phyloP scores from a whole-genome alignment of 1,140 invertebrate genomes.

The Aphelinus atriplicis region DNA sequence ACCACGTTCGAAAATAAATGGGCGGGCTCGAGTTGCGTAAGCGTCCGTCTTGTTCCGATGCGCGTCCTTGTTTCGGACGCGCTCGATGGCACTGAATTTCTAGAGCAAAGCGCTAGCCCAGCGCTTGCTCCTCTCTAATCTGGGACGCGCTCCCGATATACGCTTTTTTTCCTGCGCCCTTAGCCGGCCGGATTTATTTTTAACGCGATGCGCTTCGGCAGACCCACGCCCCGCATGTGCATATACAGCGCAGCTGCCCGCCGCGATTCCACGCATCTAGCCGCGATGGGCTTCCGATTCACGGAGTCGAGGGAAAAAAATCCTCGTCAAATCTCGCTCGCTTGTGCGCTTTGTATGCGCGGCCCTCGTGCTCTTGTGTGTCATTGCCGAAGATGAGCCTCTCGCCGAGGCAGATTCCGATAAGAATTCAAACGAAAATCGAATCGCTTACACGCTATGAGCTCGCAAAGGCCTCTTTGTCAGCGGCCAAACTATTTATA shows the following conservation, averaged over 20 bases:
- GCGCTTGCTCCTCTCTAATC: constrained; percentile 17
- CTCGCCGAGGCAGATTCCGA: too few species aligned
- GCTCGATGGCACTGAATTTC: constrained; percentile 38
- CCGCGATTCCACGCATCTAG: too few species aligned
- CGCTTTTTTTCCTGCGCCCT: constrained; percentile 6
- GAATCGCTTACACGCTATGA: too few species aligned
- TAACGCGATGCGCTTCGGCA: neutral
- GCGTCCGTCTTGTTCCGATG: neutral
- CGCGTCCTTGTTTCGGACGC: constrained; percentile 16
- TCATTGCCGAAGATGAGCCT: too few species aligned
- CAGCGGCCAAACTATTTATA: too few species aligned
- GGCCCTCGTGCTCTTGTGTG: too few species aligned
- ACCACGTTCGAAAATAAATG: constrained; percentile 33
- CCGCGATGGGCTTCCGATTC: neutral
- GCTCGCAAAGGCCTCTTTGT: too few species aligned
- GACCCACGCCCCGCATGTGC: too few species aligned
- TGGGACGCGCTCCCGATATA: constrained; percentile 34
- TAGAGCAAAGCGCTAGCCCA: constrained; percentile 28
- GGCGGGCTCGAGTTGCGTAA: constrained; percentile 26
- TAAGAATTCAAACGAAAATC: too few species aligned
- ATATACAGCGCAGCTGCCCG: too few species aligned
- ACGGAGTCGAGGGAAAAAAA: neutral
- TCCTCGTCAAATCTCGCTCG: too few species aligned
- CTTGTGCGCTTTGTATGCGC: too few species aligned
- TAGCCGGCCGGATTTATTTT: constrained; percentile 25